Conservation (phyloP, 2,113 vertebrate species). For the Centropus bengalensis region DNA sequence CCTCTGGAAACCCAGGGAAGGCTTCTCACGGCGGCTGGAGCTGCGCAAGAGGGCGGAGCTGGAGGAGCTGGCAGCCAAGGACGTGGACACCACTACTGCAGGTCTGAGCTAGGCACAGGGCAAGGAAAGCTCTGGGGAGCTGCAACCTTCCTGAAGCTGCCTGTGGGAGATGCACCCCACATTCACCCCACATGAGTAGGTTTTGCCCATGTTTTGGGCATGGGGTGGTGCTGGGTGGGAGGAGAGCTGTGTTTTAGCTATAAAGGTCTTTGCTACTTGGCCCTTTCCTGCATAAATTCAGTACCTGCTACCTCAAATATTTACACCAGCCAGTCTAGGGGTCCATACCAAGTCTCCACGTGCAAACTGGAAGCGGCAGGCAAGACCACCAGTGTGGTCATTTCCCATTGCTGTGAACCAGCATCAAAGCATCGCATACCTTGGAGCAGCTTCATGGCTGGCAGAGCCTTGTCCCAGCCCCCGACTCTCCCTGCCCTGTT, state of each 20-base stretch:
- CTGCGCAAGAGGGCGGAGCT: conserved; percentile 87
- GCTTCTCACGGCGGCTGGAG: conserved; percentile 91
- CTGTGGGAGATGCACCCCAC: not conserved
- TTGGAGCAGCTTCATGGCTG: fast-evolving
- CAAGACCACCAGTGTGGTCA: not conserved
- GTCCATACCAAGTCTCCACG: not conserved
- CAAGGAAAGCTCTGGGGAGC: fast-evolving
- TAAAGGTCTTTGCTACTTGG: not conserved
- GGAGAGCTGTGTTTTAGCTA: not conserved
- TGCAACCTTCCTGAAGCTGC: fast-evolving
- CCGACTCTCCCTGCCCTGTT: not conserved
- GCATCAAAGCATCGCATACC: fast-evolving
- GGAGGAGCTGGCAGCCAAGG: conserved; percentile 88
- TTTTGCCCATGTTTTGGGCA: fast-evolving
- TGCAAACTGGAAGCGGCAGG: not conserved
- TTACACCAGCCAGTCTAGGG: not conserved
- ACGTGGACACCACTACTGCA: conserved; percentile 93
- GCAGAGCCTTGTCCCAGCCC: not conserved
- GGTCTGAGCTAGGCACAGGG: conserved; percentile 72
- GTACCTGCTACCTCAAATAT: not conserved
- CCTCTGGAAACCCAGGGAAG: conserved; percentile 93
- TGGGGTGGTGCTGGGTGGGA: not conserved
- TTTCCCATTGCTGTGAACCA: not conserved
- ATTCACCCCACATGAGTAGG: not conserved
- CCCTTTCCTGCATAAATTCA: not conserved